Base-by-base conservation (phyloP, 2,888 invertebrate genomes). In the Acronicta psi region DNA sequence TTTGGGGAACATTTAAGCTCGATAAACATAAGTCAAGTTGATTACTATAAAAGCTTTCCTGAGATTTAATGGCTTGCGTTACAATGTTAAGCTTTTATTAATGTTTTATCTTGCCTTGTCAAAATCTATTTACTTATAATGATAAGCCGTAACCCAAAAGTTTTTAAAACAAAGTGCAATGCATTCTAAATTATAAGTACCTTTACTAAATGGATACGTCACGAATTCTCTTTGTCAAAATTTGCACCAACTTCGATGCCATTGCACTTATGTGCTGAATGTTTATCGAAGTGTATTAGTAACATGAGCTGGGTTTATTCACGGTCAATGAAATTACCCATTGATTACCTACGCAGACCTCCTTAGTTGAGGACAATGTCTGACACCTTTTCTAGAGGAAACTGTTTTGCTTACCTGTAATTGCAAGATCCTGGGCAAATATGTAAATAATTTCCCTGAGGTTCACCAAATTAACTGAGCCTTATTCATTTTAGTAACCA, bases 1-100 rank as follows among this genome's bases (percentile, higher is more conserved):
- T 81, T 82, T 73, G 69, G 75, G 75, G 75, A 74, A 67, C 75
- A 73, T 81, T 80, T 66, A 52, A 54, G 65, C 52, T 61, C 75
- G 72, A 82, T 83, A 82, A 83, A 82, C 69, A 80, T 83, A 71
- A 80, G 69, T 83, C 75, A 77, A 75, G 67, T 70, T 73, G 80
- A 76, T 80, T 77, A 79, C 68, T 66, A 69, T 81, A 75, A 77
- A 81, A 82, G 77, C 78, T 81, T 80, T 77, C 70, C 23, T 42
- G 44, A 47, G 53, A 52, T 61, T 78, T 73, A 42, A 69, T 68
- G 57, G 57, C 34, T 54, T 55, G 55, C 56, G 46, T 61, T 75
- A 56, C 46, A 53, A 52, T 60, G 56, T 81, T 75, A 69, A 77
- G 72, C 76, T 77, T 75, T 65, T 70, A 68, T 73, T 29, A 65